A percentile compares a stretch with the other conserved stretches of the same genome.
Conservation (phyloP, 2,888 invertebrate species). For the Drosophila nr. perissopoda region DNA sequence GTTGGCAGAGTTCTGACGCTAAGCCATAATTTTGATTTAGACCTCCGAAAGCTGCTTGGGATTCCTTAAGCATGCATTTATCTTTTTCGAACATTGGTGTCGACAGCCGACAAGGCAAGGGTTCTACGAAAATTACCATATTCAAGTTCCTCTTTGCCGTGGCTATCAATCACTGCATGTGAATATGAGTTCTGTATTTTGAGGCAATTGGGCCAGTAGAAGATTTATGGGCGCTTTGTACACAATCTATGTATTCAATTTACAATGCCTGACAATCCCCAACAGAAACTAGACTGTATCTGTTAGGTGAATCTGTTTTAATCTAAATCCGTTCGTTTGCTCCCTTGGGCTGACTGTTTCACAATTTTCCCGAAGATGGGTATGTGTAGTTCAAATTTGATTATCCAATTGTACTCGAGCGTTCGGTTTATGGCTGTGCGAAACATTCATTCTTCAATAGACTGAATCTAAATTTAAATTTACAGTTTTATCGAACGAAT, state of each 20-base stretch:
- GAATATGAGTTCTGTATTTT: slow-evolving; percentile 58
- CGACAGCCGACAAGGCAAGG: slow-evolving; percentile 43
- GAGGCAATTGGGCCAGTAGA: slow-evolving; percentile 41
- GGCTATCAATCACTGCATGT: slow-evolving; percentile 56
- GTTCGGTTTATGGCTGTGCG: not conserved
- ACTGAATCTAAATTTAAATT: slow-evolving; percentile 44
- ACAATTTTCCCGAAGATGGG: not conserved
- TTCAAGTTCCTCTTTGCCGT: slow-evolving; percentile 18
- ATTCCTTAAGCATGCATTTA: slow-evolving; percentile 56
- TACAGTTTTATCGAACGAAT: slow-evolving; percentile 38
- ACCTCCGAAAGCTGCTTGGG: slow-evolving; percentile 50
- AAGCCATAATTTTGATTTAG: slow-evolving; percentile 68
- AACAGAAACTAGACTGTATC: slow-evolving; percentile 6
- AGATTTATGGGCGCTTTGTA: slow-evolving; percentile 45
- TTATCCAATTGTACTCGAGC: not conserved
- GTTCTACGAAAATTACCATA: slow-evolving; percentile 43
- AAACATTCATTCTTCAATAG: slow-evolving; percentile 3
- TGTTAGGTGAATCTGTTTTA: slow-evolving; percentile 24
- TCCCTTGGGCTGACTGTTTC: not conserved
- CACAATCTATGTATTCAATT: slow-evolving; percentile 19
- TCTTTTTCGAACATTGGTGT: slow-evolving; percentile 53
- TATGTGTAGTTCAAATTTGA: not conserved
- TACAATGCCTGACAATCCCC: slow-evolving; percentile 9
- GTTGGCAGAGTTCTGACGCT: slow-evolving; percentile 47
- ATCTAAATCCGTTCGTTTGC: slow-evolving; percentile 6